Percentiles rank a stretch among this genome's conserved stretches.
phyloP scores from a whole-genome alignment of 2,113 vertebrate genomes.

The Psophia crepitans region DNA sequence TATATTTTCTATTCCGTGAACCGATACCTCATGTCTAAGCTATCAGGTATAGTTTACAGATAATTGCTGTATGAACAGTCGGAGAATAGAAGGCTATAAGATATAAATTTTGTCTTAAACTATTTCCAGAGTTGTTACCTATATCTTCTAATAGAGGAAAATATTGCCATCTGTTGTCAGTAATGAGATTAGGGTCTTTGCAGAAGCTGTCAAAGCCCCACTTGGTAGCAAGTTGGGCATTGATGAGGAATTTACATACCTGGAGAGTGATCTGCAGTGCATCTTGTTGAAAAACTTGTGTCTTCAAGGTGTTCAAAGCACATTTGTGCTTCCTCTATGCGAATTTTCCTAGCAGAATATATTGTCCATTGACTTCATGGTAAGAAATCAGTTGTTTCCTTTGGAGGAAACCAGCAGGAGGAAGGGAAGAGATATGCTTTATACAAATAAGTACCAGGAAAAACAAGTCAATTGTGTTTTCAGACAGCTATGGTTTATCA shows the following conservation, averaged over 20 bases:
- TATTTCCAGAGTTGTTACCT: neutral
- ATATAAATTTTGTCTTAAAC: neutral
- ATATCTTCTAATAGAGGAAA: neutral
- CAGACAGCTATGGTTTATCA: neutral
- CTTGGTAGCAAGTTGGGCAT: neutral
- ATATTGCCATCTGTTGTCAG: constrained; percentile 1
- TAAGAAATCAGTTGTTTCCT: neutral
- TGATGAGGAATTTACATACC: neutral
- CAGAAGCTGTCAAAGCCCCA: neutral
- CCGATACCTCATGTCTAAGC: neutral
- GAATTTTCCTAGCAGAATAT: neutral
- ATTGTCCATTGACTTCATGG: neutral
- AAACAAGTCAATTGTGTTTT: neutral
- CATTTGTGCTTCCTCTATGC: neutral
- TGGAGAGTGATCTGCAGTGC: neutral
- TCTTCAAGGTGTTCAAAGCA: neutral
- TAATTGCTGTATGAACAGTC: neutral
- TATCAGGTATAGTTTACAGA: neutral
- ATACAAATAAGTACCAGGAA: neutral
- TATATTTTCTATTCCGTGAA: neutral
- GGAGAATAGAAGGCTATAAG: neutral
- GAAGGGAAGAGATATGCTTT: neutral
- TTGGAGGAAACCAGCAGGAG: neutral
- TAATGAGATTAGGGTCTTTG: neutral
- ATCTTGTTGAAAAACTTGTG: neutral